Percentiles rank a stretch among this genome's conserved stretches.
Conservation (phyloP, 1,140 invertebrate genomes). For the Maconellicoccus hirsutus region DNA sequence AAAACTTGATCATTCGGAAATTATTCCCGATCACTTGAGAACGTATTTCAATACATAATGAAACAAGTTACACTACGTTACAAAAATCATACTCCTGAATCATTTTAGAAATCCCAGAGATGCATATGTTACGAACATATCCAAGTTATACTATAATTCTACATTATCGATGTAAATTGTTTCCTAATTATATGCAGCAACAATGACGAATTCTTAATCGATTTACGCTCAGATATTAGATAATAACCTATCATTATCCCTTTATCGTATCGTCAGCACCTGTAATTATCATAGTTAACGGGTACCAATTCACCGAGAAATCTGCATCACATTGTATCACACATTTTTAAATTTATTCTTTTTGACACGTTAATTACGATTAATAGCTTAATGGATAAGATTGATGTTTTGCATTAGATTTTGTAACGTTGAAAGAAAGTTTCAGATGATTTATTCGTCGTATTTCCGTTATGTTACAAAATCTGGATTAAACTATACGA, state of each 20-base stretch:
- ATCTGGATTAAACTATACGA: too few relatives aligned
- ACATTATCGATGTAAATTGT: too few relatives aligned
- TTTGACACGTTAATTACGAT: neutral
- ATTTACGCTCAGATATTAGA: neutral
- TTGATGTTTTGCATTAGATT: too few relatives aligned
- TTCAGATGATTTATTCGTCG: too few relatives aligned
- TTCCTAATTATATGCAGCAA: neutral
- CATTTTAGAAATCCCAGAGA: too few relatives aligned
- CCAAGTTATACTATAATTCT: too few relatives aligned
- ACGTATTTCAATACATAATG: neutral
- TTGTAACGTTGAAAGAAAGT: too few relatives aligned
- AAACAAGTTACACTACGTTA: too few relatives aligned
- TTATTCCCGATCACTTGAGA: neutral
- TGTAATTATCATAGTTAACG: neutral
- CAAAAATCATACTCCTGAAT: too few relatives aligned
- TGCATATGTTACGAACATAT: too few relatives aligned
- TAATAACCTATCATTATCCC: neutral
- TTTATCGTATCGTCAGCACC: neutral
- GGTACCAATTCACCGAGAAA: neutral
- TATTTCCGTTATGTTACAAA: too few relatives aligned
- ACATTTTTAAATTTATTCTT: neutral
- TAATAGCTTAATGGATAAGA: neutral
- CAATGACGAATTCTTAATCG: neutral
- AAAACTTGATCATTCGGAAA: neutral
- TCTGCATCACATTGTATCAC: neutral